These are phyloP conservation scores for Ptilodon capucinus DNA, from an alignment of 2,888 invertebrate species.

Conservation along the genomic window DNA sequence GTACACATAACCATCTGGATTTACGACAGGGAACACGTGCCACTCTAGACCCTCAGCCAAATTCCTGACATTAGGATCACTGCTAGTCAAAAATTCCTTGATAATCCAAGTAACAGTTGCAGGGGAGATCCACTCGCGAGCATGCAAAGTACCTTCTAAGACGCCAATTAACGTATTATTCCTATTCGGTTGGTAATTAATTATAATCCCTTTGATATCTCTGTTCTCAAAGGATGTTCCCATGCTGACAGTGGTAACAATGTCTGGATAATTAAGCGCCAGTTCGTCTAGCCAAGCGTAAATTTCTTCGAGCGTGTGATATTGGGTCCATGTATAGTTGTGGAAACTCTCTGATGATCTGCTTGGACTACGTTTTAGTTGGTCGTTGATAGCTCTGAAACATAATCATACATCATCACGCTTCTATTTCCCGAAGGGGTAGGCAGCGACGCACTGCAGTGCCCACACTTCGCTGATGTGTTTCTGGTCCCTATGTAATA, in stretches of 20 bases:
- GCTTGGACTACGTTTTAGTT: slow-evolving; percentile 47
- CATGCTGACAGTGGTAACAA: slow-evolving; percentile 75
- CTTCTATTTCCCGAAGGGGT: too few species aligned
- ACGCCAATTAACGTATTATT: slow-evolving; percentile 72
- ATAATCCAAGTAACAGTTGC: slow-evolving; percentile 86
- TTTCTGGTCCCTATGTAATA: too few species aligned
- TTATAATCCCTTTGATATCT: slow-evolving; percentile 80
- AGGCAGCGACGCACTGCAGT: too few species aligned
- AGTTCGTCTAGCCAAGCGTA: slow-evolving; percentile 83
- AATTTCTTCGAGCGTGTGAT: slow-evolving; percentile 83
- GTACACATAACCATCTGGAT: slow-evolving; percentile 89
- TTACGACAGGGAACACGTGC: slow-evolving; percentile 88
- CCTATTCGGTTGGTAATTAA: slow-evolving; percentile 65
- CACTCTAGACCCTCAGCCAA: slow-evolving; percentile 87
- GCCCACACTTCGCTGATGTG: too few species aligned
- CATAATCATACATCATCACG: too few species aligned
- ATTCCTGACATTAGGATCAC: slow-evolving; percentile 73
- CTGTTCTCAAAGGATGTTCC: slow-evolving; percentile 84
- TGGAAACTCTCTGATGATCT: slow-evolving; percentile 48
- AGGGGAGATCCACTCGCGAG: slow-evolving; percentile 88
- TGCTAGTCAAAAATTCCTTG: slow-evolving; percentile 85
- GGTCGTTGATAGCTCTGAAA: slow-evolving; percentile 76
- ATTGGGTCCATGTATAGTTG: slow-evolving; percentile 79
- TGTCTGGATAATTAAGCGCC: slow-evolving; percentile 66
- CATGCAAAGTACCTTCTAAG: slow-evolving; percentile 85